Conservation (phyloP, 2,888 invertebrate species). For the Drepana falcataria region DNA sequence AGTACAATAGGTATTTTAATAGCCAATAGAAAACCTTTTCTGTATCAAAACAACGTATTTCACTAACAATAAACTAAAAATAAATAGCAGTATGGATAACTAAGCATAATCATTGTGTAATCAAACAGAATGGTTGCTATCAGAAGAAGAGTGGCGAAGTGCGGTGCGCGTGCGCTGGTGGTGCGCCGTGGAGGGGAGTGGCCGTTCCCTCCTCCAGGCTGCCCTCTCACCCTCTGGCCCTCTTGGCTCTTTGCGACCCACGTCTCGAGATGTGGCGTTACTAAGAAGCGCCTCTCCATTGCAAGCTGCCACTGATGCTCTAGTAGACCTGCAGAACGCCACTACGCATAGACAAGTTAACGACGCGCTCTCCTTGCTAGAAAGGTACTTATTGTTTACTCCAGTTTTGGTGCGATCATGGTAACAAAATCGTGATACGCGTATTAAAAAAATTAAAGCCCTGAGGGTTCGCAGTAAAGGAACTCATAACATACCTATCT, state of each 20-base stretch:
- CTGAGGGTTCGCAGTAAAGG: no score
- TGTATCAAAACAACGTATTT: no score
- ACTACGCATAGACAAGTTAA: conserved; percentile 79
- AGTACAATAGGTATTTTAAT: no score
- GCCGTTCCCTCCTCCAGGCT: conserved; percentile 29
- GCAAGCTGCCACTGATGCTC: conserved; percentile 69
- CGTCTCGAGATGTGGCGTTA: conserved; percentile 58
- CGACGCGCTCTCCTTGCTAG: conserved; percentile 74
- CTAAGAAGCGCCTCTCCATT: conserved; percentile 74
- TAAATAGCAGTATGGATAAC: no score
- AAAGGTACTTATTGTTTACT: conserved; percentile 59
- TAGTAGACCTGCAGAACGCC: conserved; percentile 81
- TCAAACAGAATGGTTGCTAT: conserved; percentile 54
- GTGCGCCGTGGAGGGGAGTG: conserved; percentile 39
- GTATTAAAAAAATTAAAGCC: no score
- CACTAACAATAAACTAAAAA: no score
- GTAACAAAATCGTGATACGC: no score
- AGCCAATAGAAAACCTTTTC: no score
- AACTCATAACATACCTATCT: no score
- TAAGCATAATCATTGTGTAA: no score
- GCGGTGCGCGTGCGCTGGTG: conserved; percentile 60
- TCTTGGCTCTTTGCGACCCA: conserved; percentile 35
- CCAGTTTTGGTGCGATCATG: neutral
- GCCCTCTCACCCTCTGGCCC: conserved; percentile 36
- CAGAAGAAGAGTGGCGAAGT: conserved; percentile 52